Base-by-base conservation (phyloP, 2,888 invertebrate species). In the Mylabris sibirica region DNA sequence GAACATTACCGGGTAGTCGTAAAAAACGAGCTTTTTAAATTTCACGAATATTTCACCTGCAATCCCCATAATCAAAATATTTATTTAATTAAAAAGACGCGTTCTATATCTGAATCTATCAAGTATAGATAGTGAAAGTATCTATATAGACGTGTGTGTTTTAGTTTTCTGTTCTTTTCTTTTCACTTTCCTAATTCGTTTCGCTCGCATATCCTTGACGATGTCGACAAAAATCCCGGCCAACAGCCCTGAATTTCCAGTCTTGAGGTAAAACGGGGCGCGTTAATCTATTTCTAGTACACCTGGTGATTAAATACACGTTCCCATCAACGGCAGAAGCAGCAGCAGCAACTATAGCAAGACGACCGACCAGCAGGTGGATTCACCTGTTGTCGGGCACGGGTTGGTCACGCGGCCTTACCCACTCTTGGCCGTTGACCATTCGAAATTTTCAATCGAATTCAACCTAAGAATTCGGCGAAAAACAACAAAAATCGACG, bases 301-400 rank as follows among this genome's bases (percentile, higher is more conserved):
- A 70, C 67, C 70, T 70, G 70, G 70, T 70, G 69, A 69, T 69
- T 69, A 69, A 66, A 59, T 59, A 57, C 61, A 61, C 61, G 38
- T 61, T 61, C 61, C 41, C 61, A 61, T 61, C 61, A 53, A 1
- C 24, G 17, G 17, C 49, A 49, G 9, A 14, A 44, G 5, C 38
- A 38, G 12, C 30, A 30, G 8, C 38, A 44, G 14, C n/a, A 44
- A 44, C 14, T n/a, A n/a, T n/a, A 11, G n/a, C 62, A 71, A 69
- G 70, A 63, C 60, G 67, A 69, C 71, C 70, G 30, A 0, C 30
- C 30, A 75, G 77, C 79, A 79, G 79, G 79, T 79, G 79, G 75
- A 79, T 78, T 78, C 79, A 79, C 79, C 79, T 79, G 79, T 75
- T 72, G 71, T 53, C 53, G 53, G 77, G 77, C 78, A 77, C 77